A percentile compares a stretch with the other conserved stretches of the same genome.
Conservation (phyloP, 2,888 invertebrate genomes). For the Ceriagrion tenellum region DNA sequence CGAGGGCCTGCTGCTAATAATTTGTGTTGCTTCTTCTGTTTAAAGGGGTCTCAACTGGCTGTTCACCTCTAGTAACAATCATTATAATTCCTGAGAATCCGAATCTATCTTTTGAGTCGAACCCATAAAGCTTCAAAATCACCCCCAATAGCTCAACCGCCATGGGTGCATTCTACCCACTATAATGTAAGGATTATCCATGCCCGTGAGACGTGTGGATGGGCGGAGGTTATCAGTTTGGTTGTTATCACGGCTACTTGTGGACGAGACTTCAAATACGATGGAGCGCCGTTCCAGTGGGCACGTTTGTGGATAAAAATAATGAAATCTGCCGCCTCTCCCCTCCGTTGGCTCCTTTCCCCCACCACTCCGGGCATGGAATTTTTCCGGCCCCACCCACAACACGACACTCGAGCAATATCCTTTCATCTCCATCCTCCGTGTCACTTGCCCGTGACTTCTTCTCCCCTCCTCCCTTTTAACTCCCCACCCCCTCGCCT, state of each 20-base stretch:
- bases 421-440: not conserved
- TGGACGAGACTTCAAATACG: not conserved
- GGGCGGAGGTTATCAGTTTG: not conserved
- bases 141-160: too few relatives aligned
- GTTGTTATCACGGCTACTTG: not conserved
- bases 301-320: not conserved
- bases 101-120: too few relatives aligned
- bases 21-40: too few relatives aligned
- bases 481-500: not conserved
- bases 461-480: not conserved
- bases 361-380: not conserved
- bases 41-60: too few relatives aligned
- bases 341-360: not conserved
- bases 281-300: not conserved
- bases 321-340: not conserved
- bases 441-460: not conserved
- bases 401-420: not conserved
- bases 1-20: too few relatives aligned
- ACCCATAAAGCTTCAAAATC: too few relatives aligned
- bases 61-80: too few relatives aligned
- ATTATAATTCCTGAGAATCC: too few relatives aligned
- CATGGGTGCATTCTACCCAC: too few relatives aligned
- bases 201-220: not conserved
- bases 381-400: not conserved
- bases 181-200: not conserved